These are phyloP conservation scores for Temnothorax unifasciatus DNA, from an alignment of 2,888 invertebrate genomes.

Conservation along the genomic window DNA sequence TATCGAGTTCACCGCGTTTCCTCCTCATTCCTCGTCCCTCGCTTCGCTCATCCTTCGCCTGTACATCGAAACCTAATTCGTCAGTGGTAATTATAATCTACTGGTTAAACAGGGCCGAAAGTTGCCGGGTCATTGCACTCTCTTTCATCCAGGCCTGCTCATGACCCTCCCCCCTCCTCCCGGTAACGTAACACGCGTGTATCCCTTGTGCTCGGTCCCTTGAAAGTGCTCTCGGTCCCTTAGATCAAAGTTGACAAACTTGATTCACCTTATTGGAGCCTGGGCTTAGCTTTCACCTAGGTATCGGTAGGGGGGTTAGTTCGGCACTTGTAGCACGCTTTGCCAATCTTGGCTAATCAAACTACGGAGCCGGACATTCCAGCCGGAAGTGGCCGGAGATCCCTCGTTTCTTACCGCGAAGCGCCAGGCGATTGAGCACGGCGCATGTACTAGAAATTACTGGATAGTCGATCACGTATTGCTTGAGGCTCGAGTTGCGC, in stretches of 20 bases:
- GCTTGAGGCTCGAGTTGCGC: not conserved
- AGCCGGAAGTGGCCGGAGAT: slow-evolving; percentile 47
- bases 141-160: slow-evolving; percentile 15
- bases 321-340: slow-evolving; percentile 47
- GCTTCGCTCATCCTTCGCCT: not conserved
- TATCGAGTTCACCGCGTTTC: not conserved
- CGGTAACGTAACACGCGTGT: slow-evolving; percentile 55
- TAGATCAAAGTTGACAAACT: slow-evolving; percentile 83
- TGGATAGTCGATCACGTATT: slow-evolving; percentile 12
- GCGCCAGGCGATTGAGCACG: not conserved
- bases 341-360: slow-evolving; percentile 75
- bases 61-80: slow-evolving; percentile 48
- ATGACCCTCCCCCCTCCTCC: too few relatives aligned
- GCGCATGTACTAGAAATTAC: not conserved
- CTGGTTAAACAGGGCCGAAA: slow-evolving; percentile 59
- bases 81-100: slow-evolving; percentile 62
- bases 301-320: slow-evolving; percentile 20
- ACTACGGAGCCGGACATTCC: slow-evolving; percentile 59
- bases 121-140: slow-evolving; percentile 50
- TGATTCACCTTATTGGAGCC: slow-evolving; percentile 72
- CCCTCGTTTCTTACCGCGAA: slow-evolving; percentile 51
- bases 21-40: not conserved
- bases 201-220: slow-evolving; percentile 65
- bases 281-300: slow-evolving; percentile 22
- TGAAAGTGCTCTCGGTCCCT: slow-evolving; percentile 65